These are phyloP conservation scores for Lasioglossum albipes DNA, from an alignment of 1,140 invertebrate genomes.

Conservation along the genomic window DNA sequence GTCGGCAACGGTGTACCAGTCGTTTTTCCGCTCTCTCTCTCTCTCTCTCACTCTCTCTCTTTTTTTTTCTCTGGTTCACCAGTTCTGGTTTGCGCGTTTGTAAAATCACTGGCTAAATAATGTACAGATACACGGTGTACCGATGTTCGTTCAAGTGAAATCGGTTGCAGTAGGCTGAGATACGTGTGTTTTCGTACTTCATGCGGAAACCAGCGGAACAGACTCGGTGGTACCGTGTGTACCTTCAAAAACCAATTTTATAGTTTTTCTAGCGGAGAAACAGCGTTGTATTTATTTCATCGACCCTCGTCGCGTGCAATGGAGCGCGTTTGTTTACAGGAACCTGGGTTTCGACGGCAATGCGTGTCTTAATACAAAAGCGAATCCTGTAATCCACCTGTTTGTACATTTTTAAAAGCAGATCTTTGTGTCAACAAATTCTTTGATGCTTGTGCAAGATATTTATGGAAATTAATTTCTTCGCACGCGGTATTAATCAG, in stretches of 20 bases:
- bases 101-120: slow-evolving; percentile 59
- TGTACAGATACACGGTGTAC: slow-evolving; percentile 54
- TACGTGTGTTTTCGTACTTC: slow-evolving; percentile 53
- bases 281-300: slow-evolving; percentile 12
- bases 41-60: too few relatives aligned
- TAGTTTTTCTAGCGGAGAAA: not conserved
- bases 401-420: not conserved
- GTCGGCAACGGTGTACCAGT: slow-evolving; percentile 9
- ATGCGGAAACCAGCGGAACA: slow-evolving; percentile 50
- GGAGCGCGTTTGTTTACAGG: not conserved
- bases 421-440: too few relatives aligned
- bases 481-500: too few relatives aligned
- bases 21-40: not conserved
- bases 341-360: not conserved
- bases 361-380: too few relatives aligned
- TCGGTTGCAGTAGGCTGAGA: slow-evolving; percentile 53
- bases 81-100: slow-evolving; percentile 55
- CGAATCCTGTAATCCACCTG: too few relatives aligned
- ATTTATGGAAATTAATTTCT: too few relatives aligned
- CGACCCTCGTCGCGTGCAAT: slow-evolving; percentile 1
- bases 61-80: not conserved
- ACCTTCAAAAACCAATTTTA: slow-evolving; percentile 31
- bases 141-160: slow-evolving; percentile 56
- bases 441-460: too few relatives aligned
- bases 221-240: slow-evolving; percentile 27